Percentiles rank a stretch among this genome's conserved stretches.
These are phyloP conservation scores for Neostethus bicornis DNA, from an alignment of 2,797 vertebrate genomes.

Conservation along the genomic window DNA sequence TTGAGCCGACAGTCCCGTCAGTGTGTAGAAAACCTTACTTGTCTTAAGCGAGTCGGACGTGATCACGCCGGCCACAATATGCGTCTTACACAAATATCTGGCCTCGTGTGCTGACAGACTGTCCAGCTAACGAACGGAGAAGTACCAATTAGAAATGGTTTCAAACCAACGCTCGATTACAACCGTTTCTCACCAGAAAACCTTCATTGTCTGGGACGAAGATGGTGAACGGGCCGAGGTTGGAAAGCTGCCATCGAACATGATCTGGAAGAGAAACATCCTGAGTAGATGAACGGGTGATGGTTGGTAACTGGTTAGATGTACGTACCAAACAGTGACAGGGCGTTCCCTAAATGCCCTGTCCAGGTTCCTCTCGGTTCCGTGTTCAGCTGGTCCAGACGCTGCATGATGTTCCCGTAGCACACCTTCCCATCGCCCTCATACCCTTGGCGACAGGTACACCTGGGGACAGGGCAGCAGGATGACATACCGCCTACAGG, in stretches of 20 bases:
- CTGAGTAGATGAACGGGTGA: neutral
- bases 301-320: neutral
- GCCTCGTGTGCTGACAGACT: constrained; percentile 79
- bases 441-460: constrained; percentile 83
- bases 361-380: constrained; percentile 83
- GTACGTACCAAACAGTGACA: constrained; percentile 83
- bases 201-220: constrained; percentile 88
- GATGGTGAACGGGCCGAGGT: constrained; percentile 89
- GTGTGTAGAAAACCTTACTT: constrained; percentile 81
- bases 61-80: constrained; percentile 87
- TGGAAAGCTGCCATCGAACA: constrained; percentile 79
- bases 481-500: neutral
- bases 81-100: constrained; percentile 87
- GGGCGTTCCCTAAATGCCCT: constrained; percentile 84
- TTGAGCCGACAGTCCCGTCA: constrained; percentile 87
- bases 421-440: constrained; percentile 86
- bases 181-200: constrained; percentile 78
- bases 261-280: constrained; percentile 18
- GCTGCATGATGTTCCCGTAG: constrained; percentile 88
- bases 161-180: no score
- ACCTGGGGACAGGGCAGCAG: constrained; percentile 74
- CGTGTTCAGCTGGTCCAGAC: constrained; percentile 84
- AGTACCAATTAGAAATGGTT: no score
- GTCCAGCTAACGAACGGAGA: constrained; percentile 71
- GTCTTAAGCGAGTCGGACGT: constrained; percentile 76